A percentile compares a stretch with the other conserved stretches of the same genome.
Evolutionary conservation across 1,140 invertebrate species (phyloP).

Genomic region (Leptoteleia sp.): DNA sequence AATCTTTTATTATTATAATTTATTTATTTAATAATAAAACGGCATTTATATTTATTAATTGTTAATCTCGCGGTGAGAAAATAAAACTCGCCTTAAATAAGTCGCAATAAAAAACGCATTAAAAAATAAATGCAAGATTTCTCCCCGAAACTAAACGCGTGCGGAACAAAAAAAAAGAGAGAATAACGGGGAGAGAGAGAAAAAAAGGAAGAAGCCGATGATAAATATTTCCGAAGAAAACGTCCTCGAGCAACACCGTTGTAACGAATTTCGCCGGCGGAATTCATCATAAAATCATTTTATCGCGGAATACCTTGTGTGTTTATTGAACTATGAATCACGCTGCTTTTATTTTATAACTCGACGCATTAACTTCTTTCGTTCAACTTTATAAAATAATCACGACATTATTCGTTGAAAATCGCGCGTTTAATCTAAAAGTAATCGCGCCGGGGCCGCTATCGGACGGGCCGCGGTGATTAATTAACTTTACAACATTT

Average conservation of each 20-base stretch:
- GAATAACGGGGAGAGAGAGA: too few species aligned
- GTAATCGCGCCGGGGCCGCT: conserved; percentile 17
- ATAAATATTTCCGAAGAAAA: too few species aligned
- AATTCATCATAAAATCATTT: conserved; percentile 46
- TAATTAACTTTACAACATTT: conserved; percentile 44
- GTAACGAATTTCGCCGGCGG: not conserved
- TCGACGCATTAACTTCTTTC: conserved; percentile 10
- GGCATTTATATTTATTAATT: too few species aligned
- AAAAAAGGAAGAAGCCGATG: too few species aligned
- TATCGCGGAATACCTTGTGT: conserved; percentile 21
- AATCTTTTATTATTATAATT: too few species aligned
- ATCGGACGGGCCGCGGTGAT: conserved; percentile 12
- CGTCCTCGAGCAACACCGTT: not conserved
- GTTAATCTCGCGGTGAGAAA: too few species aligned
- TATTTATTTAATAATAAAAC: too few species aligned
- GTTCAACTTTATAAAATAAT: conserved; percentile 42
- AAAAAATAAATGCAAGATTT: too few species aligned
- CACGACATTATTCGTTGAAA: conserved; percentile 15
- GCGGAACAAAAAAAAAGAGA: too few species aligned
- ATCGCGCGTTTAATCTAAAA: conserved; percentile 30
- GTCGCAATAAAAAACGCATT: too few species aligned
- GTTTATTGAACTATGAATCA: conserved; percentile 50
- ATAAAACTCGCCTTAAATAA: too few species aligned
- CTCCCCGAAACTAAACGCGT: too few species aligned
- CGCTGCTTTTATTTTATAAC: conserved; percentile 21